Base-by-base conservation (phyloP, 2,797 vertebrate genomes). In the Aphelocoma californica region DNA sequence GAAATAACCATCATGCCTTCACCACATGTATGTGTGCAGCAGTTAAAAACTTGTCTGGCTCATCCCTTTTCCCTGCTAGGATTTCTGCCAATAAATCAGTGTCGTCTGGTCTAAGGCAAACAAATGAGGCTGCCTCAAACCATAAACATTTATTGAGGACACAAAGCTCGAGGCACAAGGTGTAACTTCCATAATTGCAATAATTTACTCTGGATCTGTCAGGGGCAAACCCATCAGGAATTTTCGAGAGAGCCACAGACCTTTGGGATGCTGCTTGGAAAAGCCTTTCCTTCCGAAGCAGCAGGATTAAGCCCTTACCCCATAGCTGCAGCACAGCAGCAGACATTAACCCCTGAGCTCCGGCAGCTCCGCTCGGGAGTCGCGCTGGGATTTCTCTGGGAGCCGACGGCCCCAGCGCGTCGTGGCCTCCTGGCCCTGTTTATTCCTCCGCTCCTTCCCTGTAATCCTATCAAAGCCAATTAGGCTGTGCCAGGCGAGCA, bases 81-180 rank as follows among this genome's bases (percentile, higher is more conserved):
- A 90, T 74, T 89, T 57, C 75, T 96, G 92, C 86, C 96, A 95
- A 51, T 90, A 91, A 93, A 96, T 94, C 91, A 72, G 53, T 51
- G 79, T 83, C 11, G 36, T 93, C 91, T 93, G 71, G 48, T 82
- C 64, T 70, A 24, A 77, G 79, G 83, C 90, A 94, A 92, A 92
- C 78, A 97, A 94, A 91, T 32, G 78, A 89, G 72, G 79, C 81
- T 79, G 81, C 91, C 83, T 81, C 64, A 54, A 89, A 67, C 84
- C 84, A 54, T 65, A 77, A 93, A 93, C 91, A 93, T 83, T 92
- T 74, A 86, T 25, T 40, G 86, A 61, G 67, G 91, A 71, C 42
- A 61, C 80, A 23, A 86, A 53, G 48, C 86, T 87, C 1, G 17
- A 85, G 84, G 92, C 57, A 54, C 85, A 54, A 90, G 89, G 82